Percentiles rank a stretch among this genome's conserved stretches.
phyloP scores from a whole-genome alignment of 2,888 invertebrate genomes.

The Leptinotarsa tumamoca region DNA sequence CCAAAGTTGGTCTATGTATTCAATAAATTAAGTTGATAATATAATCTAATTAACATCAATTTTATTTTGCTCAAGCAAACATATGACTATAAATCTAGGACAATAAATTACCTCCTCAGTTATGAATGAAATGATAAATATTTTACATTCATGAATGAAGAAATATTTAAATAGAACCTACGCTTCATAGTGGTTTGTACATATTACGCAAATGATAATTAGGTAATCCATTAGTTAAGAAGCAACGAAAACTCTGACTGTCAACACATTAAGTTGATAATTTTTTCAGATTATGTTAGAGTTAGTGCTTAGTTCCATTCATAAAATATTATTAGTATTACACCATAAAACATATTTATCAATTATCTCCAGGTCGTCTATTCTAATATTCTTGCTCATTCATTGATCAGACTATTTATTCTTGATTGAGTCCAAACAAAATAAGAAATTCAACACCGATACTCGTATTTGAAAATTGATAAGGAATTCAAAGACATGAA shows the following conservation, averaged over 20 bases:
- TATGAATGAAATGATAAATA: conserved; percentile 18
- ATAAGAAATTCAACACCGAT: background rate
- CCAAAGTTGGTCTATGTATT: too few species aligned
- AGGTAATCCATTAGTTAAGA: background rate
- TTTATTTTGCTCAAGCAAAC: background rate
- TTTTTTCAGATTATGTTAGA: conserved; percentile 2
- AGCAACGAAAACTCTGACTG: conserved; percentile 3
- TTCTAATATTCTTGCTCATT: background rate
- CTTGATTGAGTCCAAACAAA: background rate
- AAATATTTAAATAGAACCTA: conserved; percentile 9
- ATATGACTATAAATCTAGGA: conserved; percentile 4
- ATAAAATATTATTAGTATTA: background rate
- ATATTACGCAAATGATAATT: conserved; percentile 2
- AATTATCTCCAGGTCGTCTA: background rate
- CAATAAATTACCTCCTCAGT: conserved; percentile 16
- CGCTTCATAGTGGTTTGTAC: background rate
- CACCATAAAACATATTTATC: background rate
- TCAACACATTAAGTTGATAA: conserved; percentile 15
- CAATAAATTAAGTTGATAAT: background rate
- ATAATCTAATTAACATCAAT: background rate
- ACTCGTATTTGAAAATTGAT: too few species aligned
- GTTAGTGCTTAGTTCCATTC: conserved; percentile 8
- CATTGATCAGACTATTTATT: background rate
- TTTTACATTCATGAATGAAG: background rate
- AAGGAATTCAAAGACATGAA: too few species aligned